These are phyloP conservation scores for Cydia splendana DNA, from an alignment of 1,140 invertebrate genomes.

Conservation along the genomic window DNA sequence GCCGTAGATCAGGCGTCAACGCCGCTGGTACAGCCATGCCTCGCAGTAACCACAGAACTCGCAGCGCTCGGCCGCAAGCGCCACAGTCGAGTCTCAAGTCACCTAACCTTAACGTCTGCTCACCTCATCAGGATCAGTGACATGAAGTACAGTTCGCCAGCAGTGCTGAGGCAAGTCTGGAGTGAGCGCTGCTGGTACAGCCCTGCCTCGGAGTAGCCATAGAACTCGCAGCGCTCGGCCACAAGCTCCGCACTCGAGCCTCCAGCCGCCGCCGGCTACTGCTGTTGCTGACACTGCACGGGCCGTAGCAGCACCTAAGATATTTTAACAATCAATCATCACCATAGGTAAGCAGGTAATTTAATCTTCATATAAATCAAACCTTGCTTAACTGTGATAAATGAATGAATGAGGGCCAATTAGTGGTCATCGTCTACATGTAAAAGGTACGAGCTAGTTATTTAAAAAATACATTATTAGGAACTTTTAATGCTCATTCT, in stretches of 20 bases:
- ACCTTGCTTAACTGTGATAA: no score
- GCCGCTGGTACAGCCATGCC: constrained; percentile 48
- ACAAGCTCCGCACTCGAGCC: constrained; percentile 67
- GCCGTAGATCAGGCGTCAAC: constrained; percentile 50
- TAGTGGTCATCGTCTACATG: no score
- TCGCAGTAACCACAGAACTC: constrained; percentile 56
- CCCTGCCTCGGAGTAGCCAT: constrained; percentile 52
- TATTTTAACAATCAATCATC: not conserved
- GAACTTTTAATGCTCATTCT: no score
- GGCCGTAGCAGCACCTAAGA: constrained; percentile 61
- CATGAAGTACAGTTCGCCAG: constrained; percentile 58
- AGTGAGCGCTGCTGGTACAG: constrained; percentile 48
- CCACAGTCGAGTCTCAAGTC: constrained; percentile 69
- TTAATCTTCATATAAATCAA: no score
- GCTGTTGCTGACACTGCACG: constrained; percentile 49
- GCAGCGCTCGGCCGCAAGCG: constrained; percentile 61
- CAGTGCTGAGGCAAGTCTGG: constrained; percentile 62
- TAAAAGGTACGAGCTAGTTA: no score
- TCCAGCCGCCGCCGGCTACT: constrained; percentile 54
- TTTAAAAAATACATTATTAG: no score
- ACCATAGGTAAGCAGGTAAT: no score
- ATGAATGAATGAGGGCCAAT: no score
- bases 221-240: constrained; percentile 58
- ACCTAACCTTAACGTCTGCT: no score
- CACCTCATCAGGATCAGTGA: constrained; percentile 56